Evolutionary conservation across 1,140 invertebrate species (phyloP), one percentile per base, ranked within the genome.

Genomic region (Philopotamus ludificatus): DNA sequence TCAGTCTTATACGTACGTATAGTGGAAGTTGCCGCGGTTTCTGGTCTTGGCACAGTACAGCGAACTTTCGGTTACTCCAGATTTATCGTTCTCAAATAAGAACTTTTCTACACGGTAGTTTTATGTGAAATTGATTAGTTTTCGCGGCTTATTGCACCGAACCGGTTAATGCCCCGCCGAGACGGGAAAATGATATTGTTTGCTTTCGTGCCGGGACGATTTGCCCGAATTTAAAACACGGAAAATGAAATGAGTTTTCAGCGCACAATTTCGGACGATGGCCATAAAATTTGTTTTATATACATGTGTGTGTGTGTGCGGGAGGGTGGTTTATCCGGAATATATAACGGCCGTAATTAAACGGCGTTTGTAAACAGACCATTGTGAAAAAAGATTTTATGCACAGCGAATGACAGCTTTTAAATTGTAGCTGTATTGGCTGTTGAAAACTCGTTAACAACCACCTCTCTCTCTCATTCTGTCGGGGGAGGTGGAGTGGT

Each of bases 81-180:
- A 60, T 60, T 60, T 60, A 60, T 60, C 22, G 41, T 34, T 47
- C 23, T 47, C 57, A 34, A 58, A 58, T 45, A 44, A 58, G 39
- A n/a, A n/a, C n/a, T n/a, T n/a, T n/a, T n/a, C 39, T 58, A 25
- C 21, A 34, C 55, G 20, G 12, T 45, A 45, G 57, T 60, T 60
- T 60, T 47, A 47, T 49, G 57, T 49, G 42, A 60, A 47, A 60
- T 60, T 47, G 57, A 60, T 60, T 60, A 60, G 57, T 60, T 60
- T 49, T 60, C 12, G 57, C 44, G 57, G 44, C 41, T 60, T 60
- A 47, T 45, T 60, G 57, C 57, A 60, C 22, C 23, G 51, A 22
- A 39, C 51, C 9, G 9, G n/a, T 12, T n/a, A 12, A 3, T 18
- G 41, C 41, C n/a, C 44, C 44, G n/a, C 23, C 20, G 8, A 21